Base-by-base conservation (phyloP, 2,888 invertebrate genomes). In the Polylopha cassiicola region DNA sequence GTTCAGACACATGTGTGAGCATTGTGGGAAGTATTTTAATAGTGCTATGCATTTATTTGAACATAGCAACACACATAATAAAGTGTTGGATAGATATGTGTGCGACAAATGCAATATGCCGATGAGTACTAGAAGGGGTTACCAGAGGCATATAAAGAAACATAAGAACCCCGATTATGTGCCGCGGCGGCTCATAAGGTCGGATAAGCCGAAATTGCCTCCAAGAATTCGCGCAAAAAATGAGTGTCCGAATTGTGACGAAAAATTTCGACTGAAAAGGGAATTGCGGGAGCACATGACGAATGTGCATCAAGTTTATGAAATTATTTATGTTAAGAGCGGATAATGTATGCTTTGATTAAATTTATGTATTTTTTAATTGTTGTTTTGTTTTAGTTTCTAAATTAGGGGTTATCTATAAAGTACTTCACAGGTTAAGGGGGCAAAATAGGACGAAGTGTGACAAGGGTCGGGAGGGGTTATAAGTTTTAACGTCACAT, bases 1-100 rank as follows among this genome's bases (percentile, higher is more conserved):
- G 17, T 10, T 37, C 2, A 53, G 51, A 3, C 65, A 39, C 10
- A 39, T 68, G 10, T 76, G 75, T 13, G 63, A 71, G 0, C 41
- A 48, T 2, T 76, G 76, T 16, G 76, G 70, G 0, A 76, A 73
- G 18, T 51, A 48, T 4, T 67, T 68, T 7, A 38, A 46, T 0
- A 65, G 51, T 20, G 48, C 39, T 0, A 43, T 47, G 0, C 61
- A 61, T 46, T 55, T 76, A 18, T 8, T 36, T 0, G 76, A 76
- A 24, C 76, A 76, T 23, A 43, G 44, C 2, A 65, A 66, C 3
- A 60, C 53, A 0, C 76, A 76, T 18, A 53, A 64, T 0, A 63
- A 48, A 39, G 39, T 65, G 0, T 21, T 14, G 0, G 65, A 74
- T 43, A 57, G 74, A 32, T 65, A 53, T 32, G 46, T 65, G 0